Base-by-base conservation (phyloP, 1,140 invertebrate species). In the Periplaneta americana region DNA sequence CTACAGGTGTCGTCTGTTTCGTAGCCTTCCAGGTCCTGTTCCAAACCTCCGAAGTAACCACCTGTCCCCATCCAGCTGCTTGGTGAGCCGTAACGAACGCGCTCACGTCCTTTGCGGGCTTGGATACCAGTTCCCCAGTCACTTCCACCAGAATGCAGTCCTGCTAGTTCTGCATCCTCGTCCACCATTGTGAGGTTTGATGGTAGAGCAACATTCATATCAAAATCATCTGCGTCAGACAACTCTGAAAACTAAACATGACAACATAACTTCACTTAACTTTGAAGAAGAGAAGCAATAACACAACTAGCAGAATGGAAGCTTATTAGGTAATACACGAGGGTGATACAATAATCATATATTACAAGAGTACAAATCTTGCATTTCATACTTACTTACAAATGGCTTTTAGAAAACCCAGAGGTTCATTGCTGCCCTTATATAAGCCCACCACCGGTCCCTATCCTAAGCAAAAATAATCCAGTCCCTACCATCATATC, bases 131-230 rank as follows among this genome's bases (percentile, higher is more conserved):
- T 85, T 9, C 85, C 86, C 86, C 86, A 86, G 79, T 85, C 85
- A 36, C 82, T 83, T 15, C 83, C 80, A 17, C 84, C 82, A 66
- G 83, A 82, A 34, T 83, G 82, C 28, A 84, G 83, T 74, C 82
- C 74, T 35, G 57, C 77, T 17, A 77, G 75, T 75, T 84, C 84
- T n/a, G 82, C 81, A 76, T 80, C 84, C 34, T 84, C 83, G 18
- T 82, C 81, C 57, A 89, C 78, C 84, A 89, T 85, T 18, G 86
- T 86, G 5, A 88, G 83, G 83, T 88, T 88, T 76, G 86, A 85
- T 31, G 89, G 88, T 11, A 88, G 82, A 34, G 85, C 87, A 15
- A 87, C 83, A 83, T 87, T 87, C 4, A 87, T 86, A 83, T 88
- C 86, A 39, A 88, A 85, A 82, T 87, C 85, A 81, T 88, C 80